Evolutionary conservation across 2,888 invertebrate species (phyloP).

Genomic region (Macaria notata): DNA sequence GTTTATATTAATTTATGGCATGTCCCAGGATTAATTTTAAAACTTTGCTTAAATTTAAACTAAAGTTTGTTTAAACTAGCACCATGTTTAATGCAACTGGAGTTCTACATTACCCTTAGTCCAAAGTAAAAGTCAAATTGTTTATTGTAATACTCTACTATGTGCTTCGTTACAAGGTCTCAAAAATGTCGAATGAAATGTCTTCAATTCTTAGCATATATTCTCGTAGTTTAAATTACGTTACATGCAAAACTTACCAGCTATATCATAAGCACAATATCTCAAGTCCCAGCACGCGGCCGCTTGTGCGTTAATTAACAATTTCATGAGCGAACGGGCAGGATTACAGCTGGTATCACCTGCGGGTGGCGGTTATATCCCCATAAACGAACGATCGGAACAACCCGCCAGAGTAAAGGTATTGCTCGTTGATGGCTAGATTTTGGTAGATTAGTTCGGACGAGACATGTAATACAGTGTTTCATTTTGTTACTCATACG

Average conservation of each 20-base stretch:
- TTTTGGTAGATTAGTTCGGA: background rate
- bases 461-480: background rate
- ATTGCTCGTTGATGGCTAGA: background rate
- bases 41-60: no score
- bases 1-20: no score
- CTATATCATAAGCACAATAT: background rate
- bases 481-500: background rate
- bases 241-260: background rate
- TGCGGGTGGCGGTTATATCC: slow-evolving; percentile 24
- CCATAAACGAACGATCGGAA: slow-evolving; percentile 20
- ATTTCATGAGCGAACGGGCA: slow-evolving; percentile 40
- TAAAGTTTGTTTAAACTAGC: no score
- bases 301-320: slow-evolving; percentile 39
- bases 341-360: slow-evolving; percentile 31
- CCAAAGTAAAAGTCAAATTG: no score
- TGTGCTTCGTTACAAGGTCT: no score
- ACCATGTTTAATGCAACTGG: no score
- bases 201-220: no score
- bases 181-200: no score
- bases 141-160: no score
- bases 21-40: no score
- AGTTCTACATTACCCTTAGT: no score
- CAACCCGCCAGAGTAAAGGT: slow-evolving; percentile 3
- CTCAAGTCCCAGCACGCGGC: background rate
- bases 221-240: no score